Base-by-base conservation (phyloP, 2,797 vertebrate species). In the Benthosema pterotum region DNA sequence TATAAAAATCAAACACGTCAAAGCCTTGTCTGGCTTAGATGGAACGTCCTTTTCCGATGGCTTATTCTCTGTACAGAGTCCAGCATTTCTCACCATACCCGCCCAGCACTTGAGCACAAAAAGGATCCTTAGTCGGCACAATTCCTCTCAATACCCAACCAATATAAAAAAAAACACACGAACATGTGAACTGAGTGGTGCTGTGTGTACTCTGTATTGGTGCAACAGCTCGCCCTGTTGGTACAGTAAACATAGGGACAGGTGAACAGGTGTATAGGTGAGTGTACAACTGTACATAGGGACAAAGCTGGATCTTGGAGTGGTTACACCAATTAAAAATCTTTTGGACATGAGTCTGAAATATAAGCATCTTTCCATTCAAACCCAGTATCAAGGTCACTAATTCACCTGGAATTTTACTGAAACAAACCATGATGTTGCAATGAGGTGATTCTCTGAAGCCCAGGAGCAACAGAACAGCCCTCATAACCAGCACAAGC, bases 121-220 rank as follows among this genome's bases (percentile, higher is more conserved):
- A 58, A 0, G 32, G 76, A 48, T 3, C 46, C 18, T 19, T 9
- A 43, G 42, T 67, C 0, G 28, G 58, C 45, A 60, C 75, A 51
- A 15, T 65, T 60, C 64, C 49, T 43, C 62, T 76, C 59, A 42
- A 15, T 52, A 8, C 57, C 25, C 54, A 58, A 55, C 53, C 22
- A 53, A 58, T 47, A 45, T 45, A 42, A 28, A 14, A n/a, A n/a
- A n/a, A n/a, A n/a, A n/a, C n/a, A n/a, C n/a, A n/a, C n/a, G n/a
- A n/a, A n/a, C n/a, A n/a, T n/a, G n/a, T n/a, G n/a, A n/a, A n/a
- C n/a, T n/a, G n/a, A n/a, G n/a, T n/a, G n/a, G n/a, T n/a, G n/a
- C n/a, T n/a, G n/a, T n/a, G n/a, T n/a, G n/a, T n/a, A n/a, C n/a
- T n/a, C n/a, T n/a, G n/a, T n/a, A n/a, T n/a, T n/a, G n/a, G n/a